Evolutionary conservation across 2,113 vertebrate species (phyloP).

Genomic region (Actenoides lindsayi): DNA sequence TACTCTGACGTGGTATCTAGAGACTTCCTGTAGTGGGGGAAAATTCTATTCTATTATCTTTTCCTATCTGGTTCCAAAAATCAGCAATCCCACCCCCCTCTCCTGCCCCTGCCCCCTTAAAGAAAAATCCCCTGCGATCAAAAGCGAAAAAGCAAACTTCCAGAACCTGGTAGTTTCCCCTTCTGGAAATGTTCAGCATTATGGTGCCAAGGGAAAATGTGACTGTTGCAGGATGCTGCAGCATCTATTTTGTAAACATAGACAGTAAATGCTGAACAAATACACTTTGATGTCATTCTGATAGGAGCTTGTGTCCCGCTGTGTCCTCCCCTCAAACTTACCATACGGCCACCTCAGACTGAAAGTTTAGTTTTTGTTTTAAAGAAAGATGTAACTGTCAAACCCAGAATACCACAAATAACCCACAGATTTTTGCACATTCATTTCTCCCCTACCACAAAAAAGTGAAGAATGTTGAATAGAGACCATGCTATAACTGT

Average conservation of each 20-base stretch:
- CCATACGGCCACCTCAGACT: not conserved
- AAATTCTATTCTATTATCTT: not conserved
- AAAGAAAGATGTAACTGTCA: conserved; percentile 43
- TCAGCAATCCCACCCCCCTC: not conserved
- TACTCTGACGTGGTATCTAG: not conserved
- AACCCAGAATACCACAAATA: conserved; percentile 73
- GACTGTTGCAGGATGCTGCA: not conserved
- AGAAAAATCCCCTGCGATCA: not conserved
- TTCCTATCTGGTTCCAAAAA: conserved; percentile 10
- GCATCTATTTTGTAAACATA: conserved; percentile 47
- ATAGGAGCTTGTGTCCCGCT: not conserved
- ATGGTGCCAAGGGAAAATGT: conserved; percentile 10
- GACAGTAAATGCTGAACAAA: not conserved
- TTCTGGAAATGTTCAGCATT: conserved; percentile 1
- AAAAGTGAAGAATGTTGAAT: conserved; percentile 70
- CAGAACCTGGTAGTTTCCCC: not conserved
- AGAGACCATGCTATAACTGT: conserved; percentile 78
- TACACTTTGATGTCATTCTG: not conserved
- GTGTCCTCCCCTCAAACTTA: conserved; percentile 18
- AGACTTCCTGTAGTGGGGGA: conserved; percentile 2
- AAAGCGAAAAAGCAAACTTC: not conserved
- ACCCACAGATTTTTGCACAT: conserved; percentile 61
- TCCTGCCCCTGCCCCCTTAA: no score
- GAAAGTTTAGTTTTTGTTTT: conserved; percentile 65
- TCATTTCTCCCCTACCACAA: conserved; percentile 71